These are phyloP conservation scores for Gyps fulvus DNA, from an alignment of 2,113 vertebrate species.

Conservation along the genomic window DNA sequence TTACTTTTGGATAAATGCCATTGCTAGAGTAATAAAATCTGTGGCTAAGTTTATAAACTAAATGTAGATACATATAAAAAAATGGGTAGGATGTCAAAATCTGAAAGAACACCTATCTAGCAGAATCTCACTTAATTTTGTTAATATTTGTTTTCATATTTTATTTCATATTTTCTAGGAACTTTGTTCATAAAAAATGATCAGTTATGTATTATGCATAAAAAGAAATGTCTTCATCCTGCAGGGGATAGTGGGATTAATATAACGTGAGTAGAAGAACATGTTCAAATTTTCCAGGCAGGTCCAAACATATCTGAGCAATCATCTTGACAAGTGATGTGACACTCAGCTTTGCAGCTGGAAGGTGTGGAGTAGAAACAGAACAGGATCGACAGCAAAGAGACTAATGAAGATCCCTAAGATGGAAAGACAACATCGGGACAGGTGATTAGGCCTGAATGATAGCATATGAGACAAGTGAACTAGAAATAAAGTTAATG, in stretches of 20 bases:
- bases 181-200: neutral
- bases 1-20: neutral
- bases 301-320: neutral
- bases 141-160: neutral
- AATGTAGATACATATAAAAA: neutral
- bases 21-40: neutral
- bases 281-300: neutral
- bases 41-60: neutral
- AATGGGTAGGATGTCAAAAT: neutral
- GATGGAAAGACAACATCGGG: neutral
- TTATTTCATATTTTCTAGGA: neutral
- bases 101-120: neutral
- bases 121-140: neutral
- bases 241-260: neutral
- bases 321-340: neutral
- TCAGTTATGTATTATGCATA: neutral
- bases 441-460: neutral
- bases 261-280: neutral
- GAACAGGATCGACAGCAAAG: neutral
- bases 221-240: neutral
- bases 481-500: conserved; percentile 9
- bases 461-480: neutral
- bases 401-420: neutral
- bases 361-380: neutral
- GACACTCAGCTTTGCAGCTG: neutral